Conservation (phyloP, 2,797 vertebrate genomes). For the Benthosema pterotum region DNA sequence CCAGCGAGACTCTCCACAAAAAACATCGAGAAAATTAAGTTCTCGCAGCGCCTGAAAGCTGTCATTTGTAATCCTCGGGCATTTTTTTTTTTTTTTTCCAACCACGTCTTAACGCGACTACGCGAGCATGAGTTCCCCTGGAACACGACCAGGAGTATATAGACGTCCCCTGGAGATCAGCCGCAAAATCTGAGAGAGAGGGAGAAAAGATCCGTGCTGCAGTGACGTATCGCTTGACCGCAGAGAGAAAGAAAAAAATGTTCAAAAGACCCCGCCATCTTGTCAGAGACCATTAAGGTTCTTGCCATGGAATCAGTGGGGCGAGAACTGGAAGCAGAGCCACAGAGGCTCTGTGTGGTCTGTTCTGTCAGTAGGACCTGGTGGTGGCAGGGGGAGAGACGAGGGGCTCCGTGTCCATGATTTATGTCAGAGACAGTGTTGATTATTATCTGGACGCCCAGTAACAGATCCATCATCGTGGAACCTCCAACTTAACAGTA, state of each 20-base stretch:
- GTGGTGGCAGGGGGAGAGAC: too few relatives aligned
- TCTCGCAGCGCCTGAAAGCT: conserved; percentile 2
- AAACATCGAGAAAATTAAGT: background rate
- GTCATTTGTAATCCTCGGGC: conserved; percentile 2
- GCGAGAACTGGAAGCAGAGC: conserved; percentile 18
- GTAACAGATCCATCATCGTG: too few relatives aligned
- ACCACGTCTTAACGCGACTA: conserved; percentile 1
- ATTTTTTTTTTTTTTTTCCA: background rate
- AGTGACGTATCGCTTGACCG: conserved; percentile 14
- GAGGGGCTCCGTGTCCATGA: background rate
- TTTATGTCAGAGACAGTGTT: background rate
- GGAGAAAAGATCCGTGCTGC: background rate
- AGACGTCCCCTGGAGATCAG: conserved; percentile 8
- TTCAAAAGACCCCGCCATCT: conserved; percentile 36
- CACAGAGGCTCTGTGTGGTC: conserved; percentile 1
- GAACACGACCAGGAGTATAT: background rate
- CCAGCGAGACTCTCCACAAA: conserved; percentile 1
- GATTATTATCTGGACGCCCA: background rate
- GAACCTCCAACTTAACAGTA: too few relatives aligned
- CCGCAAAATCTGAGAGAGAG: background rate
- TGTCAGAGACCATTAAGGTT: conserved; percentile 28
- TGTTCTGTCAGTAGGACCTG: background rate
- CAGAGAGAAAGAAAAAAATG: conserved; percentile 9
- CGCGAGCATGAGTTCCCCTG: conserved; percentile 1
- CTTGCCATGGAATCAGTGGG: conserved; percentile 4